Evolutionary conservation across 2,888 invertebrate species (phyloP).

Genomic region (Tetragnatha montana): DNA sequence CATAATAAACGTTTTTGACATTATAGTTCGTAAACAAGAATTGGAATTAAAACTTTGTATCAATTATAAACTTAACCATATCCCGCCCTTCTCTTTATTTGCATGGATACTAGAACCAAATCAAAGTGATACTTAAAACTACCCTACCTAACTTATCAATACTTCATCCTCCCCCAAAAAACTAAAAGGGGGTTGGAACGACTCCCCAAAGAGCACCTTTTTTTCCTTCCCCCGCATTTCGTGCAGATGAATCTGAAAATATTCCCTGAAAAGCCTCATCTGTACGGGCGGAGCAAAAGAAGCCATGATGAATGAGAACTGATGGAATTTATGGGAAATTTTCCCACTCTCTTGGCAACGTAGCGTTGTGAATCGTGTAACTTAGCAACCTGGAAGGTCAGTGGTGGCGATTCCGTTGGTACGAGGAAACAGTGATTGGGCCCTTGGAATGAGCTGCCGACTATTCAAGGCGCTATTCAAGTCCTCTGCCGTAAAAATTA

Average conservation of each 20-base stretch:
- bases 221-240: not conserved
- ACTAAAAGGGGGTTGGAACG: too few relatives aligned
- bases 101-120: too few relatives aligned
- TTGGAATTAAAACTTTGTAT: too few relatives aligned
- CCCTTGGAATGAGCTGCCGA: slow-evolving; percentile 38
- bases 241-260: slow-evolving; percentile 7
- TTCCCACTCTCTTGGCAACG: slow-evolving; percentile 63
- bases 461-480: slow-evolving; percentile 54
- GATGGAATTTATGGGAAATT: slow-evolving; percentile 53
- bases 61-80: too few relatives aligned
- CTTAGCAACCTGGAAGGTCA: slow-evolving; percentile 64
- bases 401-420: slow-evolving; percentile 35
- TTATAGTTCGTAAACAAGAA: too few relatives aligned
- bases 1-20: too few relatives aligned
- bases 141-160: too few relatives aligned
- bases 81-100: too few relatives aligned
- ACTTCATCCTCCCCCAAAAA: too few relatives aligned
- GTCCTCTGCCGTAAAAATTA: slow-evolving; percentile 41
- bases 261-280: slow-evolving; percentile 13
- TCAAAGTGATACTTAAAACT: too few relatives aligned
- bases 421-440: slow-evolving; percentile 51
- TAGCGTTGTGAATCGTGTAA: slow-evolving; percentile 56
- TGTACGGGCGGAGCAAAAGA: slow-evolving; percentile 28
- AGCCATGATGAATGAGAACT: slow-evolving; percentile 51
- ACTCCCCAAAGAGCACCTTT: not conserved